Evolutionary conservation across 1,140 invertebrate species (phyloP).

Genomic region (Phocides pigmalion): DNA sequence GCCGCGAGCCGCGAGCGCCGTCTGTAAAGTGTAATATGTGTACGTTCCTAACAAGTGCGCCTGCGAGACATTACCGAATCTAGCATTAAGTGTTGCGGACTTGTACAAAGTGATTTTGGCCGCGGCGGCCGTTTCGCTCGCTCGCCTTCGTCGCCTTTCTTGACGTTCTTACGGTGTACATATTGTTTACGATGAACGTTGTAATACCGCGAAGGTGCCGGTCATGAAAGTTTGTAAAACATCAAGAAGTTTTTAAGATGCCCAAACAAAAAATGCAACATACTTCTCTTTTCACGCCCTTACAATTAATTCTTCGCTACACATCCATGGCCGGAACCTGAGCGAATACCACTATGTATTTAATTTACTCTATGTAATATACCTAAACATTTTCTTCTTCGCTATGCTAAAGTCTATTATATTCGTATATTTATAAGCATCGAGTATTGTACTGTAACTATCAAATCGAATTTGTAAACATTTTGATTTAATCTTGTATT

Average conservation of each 20-base stretch:
- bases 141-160: conserved; percentile 34
- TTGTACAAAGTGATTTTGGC: conserved; percentile 55
- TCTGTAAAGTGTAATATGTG: conserved; percentile 62
- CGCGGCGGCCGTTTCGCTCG: background rate
- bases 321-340: background rate
- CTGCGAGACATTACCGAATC: conserved; percentile 53
- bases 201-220: background rate
- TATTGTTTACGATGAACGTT: conserved; percentile 19
- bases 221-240: background rate
- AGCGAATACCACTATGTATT: conserved; percentile 11
- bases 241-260: too few species aligned
- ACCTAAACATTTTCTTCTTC: conserved; percentile 14
- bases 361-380: conserved; percentile 17
- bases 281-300: too few species aligned
- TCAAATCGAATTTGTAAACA: conserved; percentile 8
- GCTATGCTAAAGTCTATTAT: background rate
- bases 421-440: conserved; percentile 7
- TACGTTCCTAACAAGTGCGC: conserved; percentile 28
- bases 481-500: conserved; percentile 2
- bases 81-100: conserved; percentile 59
- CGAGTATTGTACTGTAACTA: conserved; percentile 1
- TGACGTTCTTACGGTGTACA: conserved; percentile 11
- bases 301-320: too few species aligned
- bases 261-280: too few species aligned
- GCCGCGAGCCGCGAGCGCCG: conserved; percentile 7